Conservation (phyloP, 2,888 invertebrate genomes). For the Cabera pusaria region DNA sequence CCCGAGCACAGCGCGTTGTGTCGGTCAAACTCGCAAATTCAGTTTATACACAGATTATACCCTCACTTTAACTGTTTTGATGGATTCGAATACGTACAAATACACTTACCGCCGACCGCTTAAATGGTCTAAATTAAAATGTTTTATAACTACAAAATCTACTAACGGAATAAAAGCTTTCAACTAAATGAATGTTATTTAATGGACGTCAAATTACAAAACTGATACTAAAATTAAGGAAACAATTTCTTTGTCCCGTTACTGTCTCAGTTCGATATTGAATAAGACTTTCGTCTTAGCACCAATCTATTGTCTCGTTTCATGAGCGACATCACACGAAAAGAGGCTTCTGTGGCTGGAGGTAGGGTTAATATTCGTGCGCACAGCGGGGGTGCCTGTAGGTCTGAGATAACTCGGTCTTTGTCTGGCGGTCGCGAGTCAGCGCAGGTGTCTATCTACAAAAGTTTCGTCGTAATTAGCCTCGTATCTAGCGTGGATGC, state of each 20-base stretch:
- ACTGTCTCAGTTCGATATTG: slow-evolving; percentile 62
- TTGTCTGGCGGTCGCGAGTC: slow-evolving; percentile 74
- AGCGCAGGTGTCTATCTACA: slow-evolving; percentile 82
- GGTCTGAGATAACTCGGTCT: slow-evolving; percentile 78
- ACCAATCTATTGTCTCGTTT: slow-evolving; percentile 54
- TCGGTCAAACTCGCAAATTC: slow-evolving; percentile 57
- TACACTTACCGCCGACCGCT: slow-evolving; percentile 33
- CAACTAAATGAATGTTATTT: slow-evolving; percentile 41
- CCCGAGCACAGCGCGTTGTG: slow-evolving; percentile 43
- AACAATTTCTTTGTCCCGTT: slow-evolving; percentile 53
- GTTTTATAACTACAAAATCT: slow-evolving; percentile 23
- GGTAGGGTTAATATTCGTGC: slow-evolving; percentile 55
- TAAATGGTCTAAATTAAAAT: slow-evolving; percentile 28
- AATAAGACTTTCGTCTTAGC: slow-evolving; percentile 58
- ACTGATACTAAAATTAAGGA: slow-evolving; percentile 46
- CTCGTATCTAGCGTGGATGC: slow-evolving; percentile 74
- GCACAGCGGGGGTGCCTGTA: slow-evolving; percentile 55
- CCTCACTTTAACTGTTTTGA: slow-evolving; percentile 34
- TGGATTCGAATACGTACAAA: slow-evolving; percentile 37
- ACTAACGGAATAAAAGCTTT: slow-evolving; percentile 38
- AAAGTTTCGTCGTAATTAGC: slow-evolving; percentile 81
- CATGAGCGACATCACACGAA: slow-evolving; percentile 38
- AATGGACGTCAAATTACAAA: slow-evolving; percentile 44
- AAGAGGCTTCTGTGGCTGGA: slow-evolving; percentile 41
- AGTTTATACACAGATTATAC: slow-evolving; percentile 53